Conservation (phyloP, 1,140 invertebrate genomes). For the Chymomyza costata region DNA sequence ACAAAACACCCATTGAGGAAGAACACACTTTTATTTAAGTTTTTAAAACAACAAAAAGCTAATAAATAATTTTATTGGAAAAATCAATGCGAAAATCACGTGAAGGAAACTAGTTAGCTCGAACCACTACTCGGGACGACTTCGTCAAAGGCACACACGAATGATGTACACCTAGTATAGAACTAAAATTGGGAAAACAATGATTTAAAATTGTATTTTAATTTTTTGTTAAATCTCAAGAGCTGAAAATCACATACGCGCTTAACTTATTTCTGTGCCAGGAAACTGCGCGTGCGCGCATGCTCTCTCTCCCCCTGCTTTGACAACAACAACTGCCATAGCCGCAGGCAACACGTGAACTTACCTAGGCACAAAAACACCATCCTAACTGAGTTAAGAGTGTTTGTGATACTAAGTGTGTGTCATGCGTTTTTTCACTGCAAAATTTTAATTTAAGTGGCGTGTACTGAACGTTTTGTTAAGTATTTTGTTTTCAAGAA, state of each 20-base stretch:
- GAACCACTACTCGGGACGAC: conserved; percentile 10
- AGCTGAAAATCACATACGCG: too few relatives aligned
- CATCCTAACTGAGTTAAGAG: not conserved
- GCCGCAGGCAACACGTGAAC: conserved; percentile 29
- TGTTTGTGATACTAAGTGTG: conserved; percentile 5
- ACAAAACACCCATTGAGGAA: conserved; percentile 16
- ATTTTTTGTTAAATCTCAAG: too few relatives aligned
- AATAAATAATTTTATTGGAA: conserved; percentile 33
- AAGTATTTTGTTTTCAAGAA: conserved; percentile 39
- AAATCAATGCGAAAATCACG: conserved; percentile 42
- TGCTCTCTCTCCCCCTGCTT: conserved; percentile 56
- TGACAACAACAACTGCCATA: conserved; percentile 25
- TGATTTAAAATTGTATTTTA: conserved; percentile 36
- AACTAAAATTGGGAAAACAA: conserved; percentile 13
- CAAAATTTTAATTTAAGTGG: conserved; percentile 47
- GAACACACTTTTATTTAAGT: conserved; percentile 63
- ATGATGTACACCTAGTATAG: conserved; percentile 11
- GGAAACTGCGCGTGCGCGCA: conserved; percentile 16
- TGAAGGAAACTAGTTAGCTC: conserved; percentile 12
- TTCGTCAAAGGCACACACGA: conserved; percentile 13
- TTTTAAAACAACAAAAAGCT: conserved; percentile 37
- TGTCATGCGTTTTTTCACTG: too few relatives aligned
- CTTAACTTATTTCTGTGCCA: too few relatives aligned
- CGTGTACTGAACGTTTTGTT: conserved; percentile 51
- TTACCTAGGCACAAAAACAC: conserved; percentile 3